Evolutionary conservation across 2,888 invertebrate genomes (phyloP), one percentile per base, ranked within the genome.

Genomic region (Callinectes sapidus): DNA sequence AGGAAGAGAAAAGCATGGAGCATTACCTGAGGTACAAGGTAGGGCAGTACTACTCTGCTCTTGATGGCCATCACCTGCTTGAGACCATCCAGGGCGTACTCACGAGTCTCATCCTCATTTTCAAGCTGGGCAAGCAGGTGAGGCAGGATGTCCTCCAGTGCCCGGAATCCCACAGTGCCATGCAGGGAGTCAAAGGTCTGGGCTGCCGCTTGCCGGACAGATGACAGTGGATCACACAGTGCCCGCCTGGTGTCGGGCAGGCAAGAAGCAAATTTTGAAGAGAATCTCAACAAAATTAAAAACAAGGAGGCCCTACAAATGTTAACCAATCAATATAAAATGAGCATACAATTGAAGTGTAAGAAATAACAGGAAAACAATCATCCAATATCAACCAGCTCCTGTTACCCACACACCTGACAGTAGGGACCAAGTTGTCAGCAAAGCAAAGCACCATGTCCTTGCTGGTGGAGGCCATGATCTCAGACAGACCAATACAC

Each of bases 61-160:
- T 99, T 99, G 93, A 99, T 98, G 23, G 98, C 97, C 98, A 99
- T 99, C 81, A 99, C 98, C 97, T 99, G 99, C 93, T 98, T 97
- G 95, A 99, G 96, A 35, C 99, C 99, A 96, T 99, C 99, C 94
- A 99, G 96, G 16, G 99, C 98, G 95, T 98, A 97, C 95, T 99
- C 99, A 0, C 98, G 71, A n/a, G 91, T 86, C 32, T 88, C 93
- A 90, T 95, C 92, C 39, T 93, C 92, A 32, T 92, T 86, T 95
- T 97, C 97, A 96, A 98, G 95, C 95, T 97, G 97, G 48, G 97
- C 97, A 95, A 99, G 96, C 97, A 99, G 97, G 94, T 97, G 97
- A 92, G 99, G 99, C 95, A 99, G 96, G 96, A 99, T 99, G 95
- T 99, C 99, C 96, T 99, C 99, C 91, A 99, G 96, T 88, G 99